phyloP scores from a whole-genome alignment of 92 coral and sea anemone species.

The Actinostola sp. region DNA sequence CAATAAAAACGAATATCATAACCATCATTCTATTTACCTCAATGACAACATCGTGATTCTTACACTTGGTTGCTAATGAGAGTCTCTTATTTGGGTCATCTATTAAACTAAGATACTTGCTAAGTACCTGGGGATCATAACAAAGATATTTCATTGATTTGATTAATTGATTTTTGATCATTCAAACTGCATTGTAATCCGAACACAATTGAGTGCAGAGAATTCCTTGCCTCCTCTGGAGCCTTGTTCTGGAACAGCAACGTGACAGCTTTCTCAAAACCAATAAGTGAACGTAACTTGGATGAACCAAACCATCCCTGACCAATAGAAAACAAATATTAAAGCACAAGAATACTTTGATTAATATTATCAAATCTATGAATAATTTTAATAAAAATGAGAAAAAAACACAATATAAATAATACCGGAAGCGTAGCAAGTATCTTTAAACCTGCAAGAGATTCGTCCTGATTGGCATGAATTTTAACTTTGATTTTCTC shows the following conservation, averaged over 20 bases:
- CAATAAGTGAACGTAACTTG: slow-evolving; percentile 76
- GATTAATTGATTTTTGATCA: too few relatives aligned
- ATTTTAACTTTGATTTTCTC: too few relatives aligned
- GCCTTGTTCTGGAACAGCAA: slow-evolving; percentile 77
- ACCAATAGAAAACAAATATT: background rate
- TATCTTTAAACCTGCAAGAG: too few relatives aligned
- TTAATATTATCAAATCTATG: too few relatives aligned
- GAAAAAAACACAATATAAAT: too few relatives aligned
- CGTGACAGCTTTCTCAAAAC: slow-evolving; percentile 81
- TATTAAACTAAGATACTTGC: slow-evolving; percentile 76
- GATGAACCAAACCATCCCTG: slow-evolving; percentile 95
- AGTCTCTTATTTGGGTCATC: slow-evolving; percentile 77
- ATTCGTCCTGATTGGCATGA: too few relatives aligned
- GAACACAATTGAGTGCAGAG: background rate
- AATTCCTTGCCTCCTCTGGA: slow-evolving; percentile 68
- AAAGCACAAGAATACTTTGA: background rate
- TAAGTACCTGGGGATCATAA: slow-evolving; percentile 53
- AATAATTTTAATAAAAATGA: too few relatives aligned
- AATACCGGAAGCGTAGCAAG: too few relatives aligned
- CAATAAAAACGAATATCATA: too few relatives aligned
- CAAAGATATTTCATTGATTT: background rate
- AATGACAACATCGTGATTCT: slow-evolving; percentile 85
- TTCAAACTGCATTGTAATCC: too few relatives aligned
- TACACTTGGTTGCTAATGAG: slow-evolving; percentile 68
- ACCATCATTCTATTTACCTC: slow-evolving; percentile 82